phyloP scores from a whole-genome alignment of 2,113 vertebrate genomes.

The Gulo gulo region DNA sequence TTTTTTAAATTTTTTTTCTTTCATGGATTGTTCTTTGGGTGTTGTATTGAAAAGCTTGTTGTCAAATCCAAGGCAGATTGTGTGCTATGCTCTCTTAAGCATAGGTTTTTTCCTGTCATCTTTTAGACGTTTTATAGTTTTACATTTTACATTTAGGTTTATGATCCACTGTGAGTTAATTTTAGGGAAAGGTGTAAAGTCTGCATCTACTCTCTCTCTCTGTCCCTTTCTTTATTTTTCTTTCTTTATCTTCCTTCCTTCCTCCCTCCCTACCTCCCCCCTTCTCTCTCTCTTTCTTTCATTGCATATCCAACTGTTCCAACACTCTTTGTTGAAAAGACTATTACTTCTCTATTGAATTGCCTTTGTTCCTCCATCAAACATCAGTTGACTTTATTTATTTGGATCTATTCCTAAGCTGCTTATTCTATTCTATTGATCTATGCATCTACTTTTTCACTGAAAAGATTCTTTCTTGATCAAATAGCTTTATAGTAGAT shows the following conservation, averaged over 20 bases:
- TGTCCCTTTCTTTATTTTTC: neutral
- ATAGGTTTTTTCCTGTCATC: neutral
- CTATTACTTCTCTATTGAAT: neutral
- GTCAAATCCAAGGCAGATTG: neutral
- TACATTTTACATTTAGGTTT: neutral
- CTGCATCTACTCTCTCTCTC: neutral
- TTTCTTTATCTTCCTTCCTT: neutral
- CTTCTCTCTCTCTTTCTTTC: neutral
- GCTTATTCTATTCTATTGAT: neutral
- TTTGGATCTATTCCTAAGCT: neutral
- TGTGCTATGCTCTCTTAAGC: neutral
- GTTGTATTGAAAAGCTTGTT: neutral
- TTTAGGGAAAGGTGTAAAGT: neutral
- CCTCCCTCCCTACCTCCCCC: fast-evolving
- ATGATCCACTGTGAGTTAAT: neutral
- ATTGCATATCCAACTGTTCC: neutral
- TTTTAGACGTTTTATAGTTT: neutral
- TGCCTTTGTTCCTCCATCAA: neutral
- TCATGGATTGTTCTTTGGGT: neutral
- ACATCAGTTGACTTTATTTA: neutral
- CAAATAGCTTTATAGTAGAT: neutral
- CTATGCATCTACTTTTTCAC: neutral
- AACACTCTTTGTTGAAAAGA: neutral
- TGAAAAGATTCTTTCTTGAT: neutral
- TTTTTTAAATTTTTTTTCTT: neutral